phyloP scores from a whole-genome alignment of 2,797 vertebrate species.

The Pelobates cultripes region DNA sequence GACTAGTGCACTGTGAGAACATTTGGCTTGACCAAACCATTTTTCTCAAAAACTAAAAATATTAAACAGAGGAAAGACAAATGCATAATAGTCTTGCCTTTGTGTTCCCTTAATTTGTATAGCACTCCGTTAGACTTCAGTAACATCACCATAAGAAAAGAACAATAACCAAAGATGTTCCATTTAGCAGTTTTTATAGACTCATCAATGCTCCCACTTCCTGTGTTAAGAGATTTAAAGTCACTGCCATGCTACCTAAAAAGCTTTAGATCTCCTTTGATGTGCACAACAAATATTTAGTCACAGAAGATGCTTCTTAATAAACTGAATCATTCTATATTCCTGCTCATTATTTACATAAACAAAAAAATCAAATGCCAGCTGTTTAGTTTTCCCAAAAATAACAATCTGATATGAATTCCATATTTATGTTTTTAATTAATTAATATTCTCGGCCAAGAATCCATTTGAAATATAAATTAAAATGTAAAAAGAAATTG shows the following conservation, averaged over 20 bases:
- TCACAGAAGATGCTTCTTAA: constrained; percentile 1
- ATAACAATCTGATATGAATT: constrained; percentile 34
- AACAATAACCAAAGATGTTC: constrained; percentile 20
- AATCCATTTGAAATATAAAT: constrained; percentile 2
- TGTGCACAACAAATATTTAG: constrained; percentile 41
- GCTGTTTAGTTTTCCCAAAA: constrained; percentile 6
- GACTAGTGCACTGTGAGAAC: no score
- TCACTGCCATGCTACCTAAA: constrained; percentile 21
- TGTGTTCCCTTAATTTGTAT: not conserved
- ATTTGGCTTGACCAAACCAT: no score
- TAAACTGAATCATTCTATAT: constrained; percentile 17
- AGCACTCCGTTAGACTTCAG: constrained; percentile 36
- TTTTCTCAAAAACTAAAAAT: no score
- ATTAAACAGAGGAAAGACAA: no score
- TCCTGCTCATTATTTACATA: constrained; percentile 31
- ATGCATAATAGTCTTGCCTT: not conserved
- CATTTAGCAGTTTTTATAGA: not conserved
- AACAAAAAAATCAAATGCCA: constrained; percentile 12
- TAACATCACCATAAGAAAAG: constrained; percentile 26
- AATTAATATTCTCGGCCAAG: constrained; percentile 27
- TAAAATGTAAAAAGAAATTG: constrained; percentile 14
- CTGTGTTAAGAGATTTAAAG: constrained; percentile 22
- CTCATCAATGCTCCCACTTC: constrained; percentile 12
- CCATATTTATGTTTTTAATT: constrained; percentile 31
- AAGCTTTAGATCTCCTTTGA: constrained; percentile 37